Percentiles rank a stretch among this genome's conserved stretches.
phyloP scores from a whole-genome alignment of 2,888 invertebrate species.

The Troides aeacus region DNA sequence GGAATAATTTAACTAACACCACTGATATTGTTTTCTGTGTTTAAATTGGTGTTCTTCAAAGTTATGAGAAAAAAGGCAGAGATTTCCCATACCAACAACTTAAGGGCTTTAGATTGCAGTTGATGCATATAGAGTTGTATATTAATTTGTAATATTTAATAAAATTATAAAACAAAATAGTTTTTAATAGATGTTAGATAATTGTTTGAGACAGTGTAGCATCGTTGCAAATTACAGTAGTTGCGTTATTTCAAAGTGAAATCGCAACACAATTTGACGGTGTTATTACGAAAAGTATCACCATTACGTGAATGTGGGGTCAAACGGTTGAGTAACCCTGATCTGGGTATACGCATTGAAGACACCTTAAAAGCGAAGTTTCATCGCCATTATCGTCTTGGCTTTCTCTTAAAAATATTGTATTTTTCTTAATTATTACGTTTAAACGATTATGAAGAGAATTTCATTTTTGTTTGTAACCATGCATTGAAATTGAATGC shows the following conservation, averaged over 20 bases:
- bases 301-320: slow-evolving; percentile 15
- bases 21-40: too few relatives aligned
- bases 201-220: background rate
- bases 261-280: slow-evolving; percentile 17
- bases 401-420: slow-evolving; percentile 3
- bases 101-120: background rate
- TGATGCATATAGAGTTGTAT: too few relatives aligned
- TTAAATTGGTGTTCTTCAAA: background rate
- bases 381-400: background rate
- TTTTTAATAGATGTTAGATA: background rate
- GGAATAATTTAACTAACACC: too few relatives aligned
- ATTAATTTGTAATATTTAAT: background rate
- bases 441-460: background rate
- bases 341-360: background rate
- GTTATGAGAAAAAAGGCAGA: background rate
- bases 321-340: slow-evolving; percentile 11
- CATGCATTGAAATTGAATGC: too few relatives aligned
- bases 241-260: slow-evolving; percentile 23
- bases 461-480: too few relatives aligned
- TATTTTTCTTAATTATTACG: background rate
- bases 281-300: slow-evolving; percentile 15
- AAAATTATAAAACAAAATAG: background rate
- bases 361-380: slow-evolving; percentile 1
- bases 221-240: background rate
- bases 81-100: background rate